phyloP scores from a whole-genome alignment of 2,888 invertebrate species.

The Drosophila borealis region DNA sequence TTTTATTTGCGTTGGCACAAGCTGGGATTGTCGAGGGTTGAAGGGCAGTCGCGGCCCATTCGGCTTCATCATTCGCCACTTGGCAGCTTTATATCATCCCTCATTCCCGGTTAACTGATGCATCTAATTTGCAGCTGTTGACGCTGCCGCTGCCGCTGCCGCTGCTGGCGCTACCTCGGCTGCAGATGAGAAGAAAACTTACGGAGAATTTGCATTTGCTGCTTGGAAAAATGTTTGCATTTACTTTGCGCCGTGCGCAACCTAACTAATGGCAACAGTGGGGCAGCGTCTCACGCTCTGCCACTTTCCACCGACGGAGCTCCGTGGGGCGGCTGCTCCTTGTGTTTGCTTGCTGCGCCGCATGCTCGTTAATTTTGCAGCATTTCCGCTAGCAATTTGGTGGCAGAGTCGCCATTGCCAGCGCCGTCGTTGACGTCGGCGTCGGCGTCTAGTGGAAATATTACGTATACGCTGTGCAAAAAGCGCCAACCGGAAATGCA shows the following conservation, averaged over 20 bases:
- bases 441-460: constrained; percentile 55
- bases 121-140: constrained; percentile 80
- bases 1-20: neutral
- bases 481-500: constrained; percentile 78
- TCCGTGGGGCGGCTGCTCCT: neutral
- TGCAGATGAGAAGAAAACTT: constrained; percentile 6
- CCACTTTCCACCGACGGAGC: neutral
- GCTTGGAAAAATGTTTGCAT: constrained; percentile 64
- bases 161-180: neutral
- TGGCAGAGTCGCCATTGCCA: constrained; percentile 45
- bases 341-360: constrained; percentile 38
- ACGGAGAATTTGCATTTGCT: constrained; percentile 54
- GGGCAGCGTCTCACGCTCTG: neutral
- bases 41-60: constrained; percentile 23
- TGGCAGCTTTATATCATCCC: constrained; percentile 79
- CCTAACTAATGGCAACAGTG: constrained; percentile 34
- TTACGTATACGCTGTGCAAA: constrained; percentile 61
- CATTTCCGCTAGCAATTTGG: constrained; percentile 80
- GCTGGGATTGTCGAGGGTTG: constrained; percentile 3
- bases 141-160: constrained; percentile 15
- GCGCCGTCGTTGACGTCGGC: constrained; percentile 14
- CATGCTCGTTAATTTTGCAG: constrained; percentile 80
- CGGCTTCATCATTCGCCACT: constrained; percentile 58
- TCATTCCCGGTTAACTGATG: constrained; percentile 80
- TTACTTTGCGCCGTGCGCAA: constrained; percentile 43